Percentiles rank a stretch among this genome's conserved stretches.
Evolutionary conservation across 2,888 invertebrate genomes (phyloP).

Genomic region (Sussaba pulchella): DNA sequence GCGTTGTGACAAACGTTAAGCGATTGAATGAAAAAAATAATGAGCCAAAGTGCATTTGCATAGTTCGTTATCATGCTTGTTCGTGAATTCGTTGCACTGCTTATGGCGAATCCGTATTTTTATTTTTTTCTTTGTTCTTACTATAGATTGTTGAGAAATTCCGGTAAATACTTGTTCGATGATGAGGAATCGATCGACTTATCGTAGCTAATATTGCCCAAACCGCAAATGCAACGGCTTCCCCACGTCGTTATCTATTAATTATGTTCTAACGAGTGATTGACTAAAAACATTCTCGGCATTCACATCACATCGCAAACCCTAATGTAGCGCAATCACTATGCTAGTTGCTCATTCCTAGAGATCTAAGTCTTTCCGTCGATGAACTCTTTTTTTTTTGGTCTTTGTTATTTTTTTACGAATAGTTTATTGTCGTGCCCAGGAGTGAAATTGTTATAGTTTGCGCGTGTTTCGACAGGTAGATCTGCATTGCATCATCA

Average conservation of each 20-base stretch:
- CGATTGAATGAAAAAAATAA: background rate
- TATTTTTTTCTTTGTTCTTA: slow-evolving; percentile 33
- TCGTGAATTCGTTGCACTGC: slow-evolving; percentile 12
- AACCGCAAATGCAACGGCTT: slow-evolving; percentile 50
- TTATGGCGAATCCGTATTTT: slow-evolving; percentile 14
- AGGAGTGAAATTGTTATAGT: no score
- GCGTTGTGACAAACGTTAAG: background rate
- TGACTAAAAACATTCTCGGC: slow-evolving; percentile 79
- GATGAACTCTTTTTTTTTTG: slow-evolving; percentile 9
- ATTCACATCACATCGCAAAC: slow-evolving; percentile 78
- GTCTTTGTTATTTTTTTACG: slow-evolving; percentile 1
- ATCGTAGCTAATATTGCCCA: slow-evolving; percentile 55
- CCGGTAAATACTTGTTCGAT: slow-evolving; percentile 71
- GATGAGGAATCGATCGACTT: slow-evolving; percentile 69
- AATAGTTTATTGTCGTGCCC: slow-evolving; percentile 28
- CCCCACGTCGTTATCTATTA: slow-evolving; percentile 64
- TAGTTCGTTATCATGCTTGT: slow-evolving; percentile 51
- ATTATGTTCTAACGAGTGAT: slow-evolving; percentile 65
- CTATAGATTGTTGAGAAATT: slow-evolving; percentile 41
- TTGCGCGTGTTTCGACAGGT: no score
- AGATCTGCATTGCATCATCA: no score
- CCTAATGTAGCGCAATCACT: slow-evolving; percentile 72
- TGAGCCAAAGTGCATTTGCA: slow-evolving; percentile 26
- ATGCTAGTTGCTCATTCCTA: slow-evolving; percentile 68
- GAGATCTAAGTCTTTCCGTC: slow-evolving; percentile 60